A percentile compares a stretch with the other conserved stretches of the same genome.
Evolutionary conservation across 2,113 vertebrate genomes (phyloP).

Genomic region (Corythoichthys intestinalis): DNA sequence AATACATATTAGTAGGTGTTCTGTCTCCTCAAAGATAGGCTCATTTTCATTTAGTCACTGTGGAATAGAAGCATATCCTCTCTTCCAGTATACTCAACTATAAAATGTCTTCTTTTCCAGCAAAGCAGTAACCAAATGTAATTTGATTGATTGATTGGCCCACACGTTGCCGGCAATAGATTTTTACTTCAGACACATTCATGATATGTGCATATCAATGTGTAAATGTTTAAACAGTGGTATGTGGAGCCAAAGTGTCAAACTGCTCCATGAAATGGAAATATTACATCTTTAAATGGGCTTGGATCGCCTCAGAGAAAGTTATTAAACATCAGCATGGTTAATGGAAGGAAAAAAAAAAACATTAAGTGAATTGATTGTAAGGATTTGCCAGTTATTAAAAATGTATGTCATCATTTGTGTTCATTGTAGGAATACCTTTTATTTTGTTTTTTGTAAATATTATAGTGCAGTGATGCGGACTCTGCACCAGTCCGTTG

Average conservation of each 20-base stretch:
- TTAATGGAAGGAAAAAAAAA: not conserved
- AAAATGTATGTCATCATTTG: not conserved
- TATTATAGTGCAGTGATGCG: no score
- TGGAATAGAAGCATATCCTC: not conserved
- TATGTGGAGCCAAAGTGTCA: not conserved
- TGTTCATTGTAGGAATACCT: not conserved
- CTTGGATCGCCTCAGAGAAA: not conserved
- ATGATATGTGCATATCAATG: not conserved
- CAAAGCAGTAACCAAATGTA: not conserved
- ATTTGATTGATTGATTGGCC: not conserved
- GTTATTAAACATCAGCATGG: not conserved
- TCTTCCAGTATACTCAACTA: not conserved
- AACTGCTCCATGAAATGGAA: not conserved
- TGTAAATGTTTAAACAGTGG: not conserved
- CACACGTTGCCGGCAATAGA: not conserved
- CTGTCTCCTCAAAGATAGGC: constrained; percentile 23
- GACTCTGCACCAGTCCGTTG: no score
- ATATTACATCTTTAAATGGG: not conserved
- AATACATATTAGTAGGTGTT: constrained; percentile 41
- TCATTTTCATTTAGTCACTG: constrained; percentile 12
- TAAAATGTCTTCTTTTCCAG: not conserved
- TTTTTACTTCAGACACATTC: not conserved
- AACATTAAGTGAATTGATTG: not conserved
- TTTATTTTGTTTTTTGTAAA: not conserved
- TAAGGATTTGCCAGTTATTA: not conserved